Conservation (phyloP, 2,113 vertebrate species). For the Arvicanthis niloticus region DNA sequence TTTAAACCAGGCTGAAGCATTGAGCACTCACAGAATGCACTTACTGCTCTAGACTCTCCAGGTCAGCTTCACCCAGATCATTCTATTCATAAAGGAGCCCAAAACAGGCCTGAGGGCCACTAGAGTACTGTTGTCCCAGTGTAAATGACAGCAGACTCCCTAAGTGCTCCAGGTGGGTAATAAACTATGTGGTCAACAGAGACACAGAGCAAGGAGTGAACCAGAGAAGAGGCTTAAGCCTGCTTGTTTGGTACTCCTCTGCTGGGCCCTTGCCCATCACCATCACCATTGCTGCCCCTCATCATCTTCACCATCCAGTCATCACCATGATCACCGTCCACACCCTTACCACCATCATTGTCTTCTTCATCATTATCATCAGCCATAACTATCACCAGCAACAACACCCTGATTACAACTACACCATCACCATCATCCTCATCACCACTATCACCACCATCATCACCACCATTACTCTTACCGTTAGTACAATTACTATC, state of each 20-base stretch:
- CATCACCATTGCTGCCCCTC: accelerated
- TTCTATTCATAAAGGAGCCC: not conserved
- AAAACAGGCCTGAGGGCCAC: accelerated
- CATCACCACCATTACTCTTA: too few species aligned
- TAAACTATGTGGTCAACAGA: not conserved
- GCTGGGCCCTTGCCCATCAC: not conserved
- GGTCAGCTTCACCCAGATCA: too few species aligned
- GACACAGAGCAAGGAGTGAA: not conserved
- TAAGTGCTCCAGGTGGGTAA: not conserved
- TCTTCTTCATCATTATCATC: accelerated
- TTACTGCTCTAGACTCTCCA: not conserved
- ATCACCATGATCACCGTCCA: accelerated
- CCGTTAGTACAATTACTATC: too few species aligned
- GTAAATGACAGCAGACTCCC: not conserved
- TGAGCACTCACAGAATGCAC: accelerated
- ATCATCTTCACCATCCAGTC: too few species aligned
- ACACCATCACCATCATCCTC: accelerated
- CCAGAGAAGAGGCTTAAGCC: not conserved
- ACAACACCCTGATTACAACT: accelerated
- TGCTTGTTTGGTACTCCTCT: not conserved
- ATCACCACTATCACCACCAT: not conserved
- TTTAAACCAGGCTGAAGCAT: not conserved
- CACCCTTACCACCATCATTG: accelerated
- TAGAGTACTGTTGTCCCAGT: accelerated
- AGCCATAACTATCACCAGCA: not conserved